Base-by-base conservation (phyloP, 1,140 invertebrate genomes). In the Drosophila carrolli region DNA sequence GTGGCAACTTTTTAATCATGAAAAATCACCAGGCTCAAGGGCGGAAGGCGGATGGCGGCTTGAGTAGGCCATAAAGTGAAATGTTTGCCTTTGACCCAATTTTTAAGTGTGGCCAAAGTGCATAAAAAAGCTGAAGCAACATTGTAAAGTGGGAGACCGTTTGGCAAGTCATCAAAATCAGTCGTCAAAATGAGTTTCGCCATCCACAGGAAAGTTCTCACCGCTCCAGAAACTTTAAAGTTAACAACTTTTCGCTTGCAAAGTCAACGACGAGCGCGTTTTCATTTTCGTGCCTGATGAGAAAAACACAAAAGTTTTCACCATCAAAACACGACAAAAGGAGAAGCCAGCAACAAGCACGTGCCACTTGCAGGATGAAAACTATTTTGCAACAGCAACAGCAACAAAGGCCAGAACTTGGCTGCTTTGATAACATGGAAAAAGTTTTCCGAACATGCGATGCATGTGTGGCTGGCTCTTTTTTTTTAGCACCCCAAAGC, bases 401-500 rank as follows among this genome's bases (percentile, higher is more conserved):
- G 23, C 61, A 79, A 81, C 48, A 75, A 60, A 46, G 61, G 14
- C 53, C 61, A 48, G 35, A 71, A 60, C 59, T 70, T 71, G 67
- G 16, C 51, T 71, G 67, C 67, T 71, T 71, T 78, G 83, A 88
- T 88, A 88, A 88, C 84, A 88, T 79, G 79, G 84, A 66, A 59
- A 88, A 85, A 88, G 60, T 86, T 86, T 86, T 88, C 57, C 74
- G 50, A 67, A 62, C 83, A 89, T 80, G 79, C 78, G 56, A 70
- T 71, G 65, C 63, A 67, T 67, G 81, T 73, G 68, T 73, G 71
- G 71, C 48, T 58, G 46, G 38, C 63, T 41, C 40, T 13, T 70
- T 68, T 71, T 71, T 86, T 75, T 75, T 67, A 75, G 65, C 82
- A 86, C 82, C 73, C 60, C 5, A 47, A 58, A 19, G 23, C 11